These are phyloP conservation scores for Brachymystax lenok DNA, from an alignment of 2,797 vertebrate genomes.

Conservation along the genomic window DNA sequence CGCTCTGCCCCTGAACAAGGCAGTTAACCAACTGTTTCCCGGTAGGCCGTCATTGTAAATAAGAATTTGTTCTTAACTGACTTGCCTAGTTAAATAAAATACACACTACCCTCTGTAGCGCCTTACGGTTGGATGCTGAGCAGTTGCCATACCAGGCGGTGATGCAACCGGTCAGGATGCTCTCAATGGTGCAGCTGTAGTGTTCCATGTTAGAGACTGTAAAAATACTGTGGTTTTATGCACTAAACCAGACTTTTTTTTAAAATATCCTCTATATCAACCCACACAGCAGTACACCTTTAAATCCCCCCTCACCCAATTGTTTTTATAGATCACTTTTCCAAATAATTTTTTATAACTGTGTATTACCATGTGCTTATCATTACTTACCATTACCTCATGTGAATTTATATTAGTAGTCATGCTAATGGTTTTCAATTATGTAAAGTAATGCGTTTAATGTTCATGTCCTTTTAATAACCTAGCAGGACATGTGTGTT, in stretches of 20 bases:
- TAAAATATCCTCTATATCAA: not conserved
- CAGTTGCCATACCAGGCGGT: too few species aligned
- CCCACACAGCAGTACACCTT: not conserved
- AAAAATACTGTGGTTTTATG: not conserved
- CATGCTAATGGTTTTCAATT: conserved; percentile 32
- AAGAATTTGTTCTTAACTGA: too few species aligned
- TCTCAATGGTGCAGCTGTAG: too few species aligned
- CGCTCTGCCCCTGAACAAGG: too few species aligned
- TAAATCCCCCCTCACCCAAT: not conserved
- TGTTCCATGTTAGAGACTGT: not conserved
- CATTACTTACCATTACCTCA: not conserved
- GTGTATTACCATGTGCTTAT: not conserved
- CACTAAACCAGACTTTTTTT: not conserved
- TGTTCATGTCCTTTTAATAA: conserved; percentile 54
- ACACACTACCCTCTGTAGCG: too few species aligned
- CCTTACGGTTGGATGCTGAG: too few species aligned
- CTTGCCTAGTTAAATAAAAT: too few species aligned
- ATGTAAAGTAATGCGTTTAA: conserved; percentile 39
- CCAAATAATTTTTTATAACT: conserved; percentile 9
- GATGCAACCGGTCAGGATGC: too few species aligned
- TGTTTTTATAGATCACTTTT: not conserved
- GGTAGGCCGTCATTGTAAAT: too few species aligned
- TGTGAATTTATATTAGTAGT: conserved; percentile 23
- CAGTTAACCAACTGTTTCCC: too few species aligned
- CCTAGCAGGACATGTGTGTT: conserved; percentile 44